Percentiles rank a stretch among this genome's conserved stretches.
These are phyloP conservation scores for Rhorus exstirpatorius DNA, from an alignment of 2,888 invertebrate species.

Conservation along the genomic window DNA sequence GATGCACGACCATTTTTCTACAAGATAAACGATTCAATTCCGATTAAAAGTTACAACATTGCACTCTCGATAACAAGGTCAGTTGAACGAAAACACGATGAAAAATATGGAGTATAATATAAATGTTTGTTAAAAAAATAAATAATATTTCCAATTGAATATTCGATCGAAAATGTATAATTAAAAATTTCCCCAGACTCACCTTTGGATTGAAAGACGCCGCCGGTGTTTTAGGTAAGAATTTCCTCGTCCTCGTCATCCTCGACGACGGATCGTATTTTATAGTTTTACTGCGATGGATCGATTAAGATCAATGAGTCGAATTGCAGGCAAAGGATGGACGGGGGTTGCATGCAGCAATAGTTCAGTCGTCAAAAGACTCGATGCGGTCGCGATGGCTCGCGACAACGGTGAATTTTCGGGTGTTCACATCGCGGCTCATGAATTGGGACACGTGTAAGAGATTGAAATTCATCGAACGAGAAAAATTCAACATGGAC, in stretches of 20 bases:
- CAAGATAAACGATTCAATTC: constrained; percentile 16
- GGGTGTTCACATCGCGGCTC: constrained; percentile 18
- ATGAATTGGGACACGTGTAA: constrained; percentile 61
- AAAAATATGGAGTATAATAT: no score
- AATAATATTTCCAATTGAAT: background rate
- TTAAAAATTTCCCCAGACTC: no score
- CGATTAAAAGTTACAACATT: constrained; percentile 50
- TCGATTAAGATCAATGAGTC: background rate
- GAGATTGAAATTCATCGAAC: background rate
- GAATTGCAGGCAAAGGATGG: background rate
- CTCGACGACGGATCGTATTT: no score
- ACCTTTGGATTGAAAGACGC: no score
- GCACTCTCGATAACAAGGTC: constrained; percentile 48
- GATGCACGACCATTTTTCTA: constrained; percentile 10
- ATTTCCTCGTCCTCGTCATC: no score
- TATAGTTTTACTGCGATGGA: background rate
- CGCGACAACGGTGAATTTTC: constrained; percentile 40
- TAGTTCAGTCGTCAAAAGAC: no score
- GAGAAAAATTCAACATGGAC: background rate
- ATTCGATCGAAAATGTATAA: background rate
- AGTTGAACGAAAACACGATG: background rate
- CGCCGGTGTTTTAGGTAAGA: no score
- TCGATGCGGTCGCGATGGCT: background rate
- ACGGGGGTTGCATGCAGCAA: constrained; percentile 12
- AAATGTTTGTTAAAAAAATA: no score